A percentile compares a stretch with the other conserved stretches of the same genome.
Conservation (phyloP, 2,113 vertebrate genomes). For the Myocastor coypus region DNA sequence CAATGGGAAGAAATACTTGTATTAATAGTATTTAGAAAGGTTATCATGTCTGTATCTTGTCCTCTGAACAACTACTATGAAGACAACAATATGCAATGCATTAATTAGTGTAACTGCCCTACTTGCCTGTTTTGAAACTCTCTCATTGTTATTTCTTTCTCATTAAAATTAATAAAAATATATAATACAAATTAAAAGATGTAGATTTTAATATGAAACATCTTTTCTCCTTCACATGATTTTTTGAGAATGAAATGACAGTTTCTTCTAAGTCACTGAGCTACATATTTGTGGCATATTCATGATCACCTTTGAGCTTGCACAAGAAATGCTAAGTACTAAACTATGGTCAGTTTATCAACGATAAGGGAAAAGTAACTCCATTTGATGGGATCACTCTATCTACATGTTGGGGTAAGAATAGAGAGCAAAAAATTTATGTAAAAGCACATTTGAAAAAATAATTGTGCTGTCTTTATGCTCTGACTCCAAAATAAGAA, state of each 20-base stretch:
- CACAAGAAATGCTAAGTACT: not conserved
- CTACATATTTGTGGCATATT: not conserved
- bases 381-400: not conserved
- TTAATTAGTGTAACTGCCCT: too few relatives aligned
- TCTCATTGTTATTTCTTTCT: too few relatives aligned
- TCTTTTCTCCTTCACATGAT: not conserved
- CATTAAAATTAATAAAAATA: too few relatives aligned
- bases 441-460: not conserved
- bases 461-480: not conserved
- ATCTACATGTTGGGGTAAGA: not conserved
- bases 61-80: too few relatives aligned
- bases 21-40: too few relatives aligned
- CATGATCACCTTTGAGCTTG: not conserved
- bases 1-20: too few relatives aligned
- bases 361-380: not conserved
- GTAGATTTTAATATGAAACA: constrained; percentile 14
- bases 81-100: too few relatives aligned
- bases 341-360: not conserved
- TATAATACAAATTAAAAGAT: not conserved
- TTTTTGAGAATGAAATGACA: not conserved
- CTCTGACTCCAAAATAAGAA: constrained; percentile 1
- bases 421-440: not conserved
- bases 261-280: not conserved
- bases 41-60: too few relatives aligned
- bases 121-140: too few relatives aligned